Evolutionary conservation across 2,113 vertebrate species (phyloP).

Genomic region (Chiloscyllium plagiosum): DNA sequence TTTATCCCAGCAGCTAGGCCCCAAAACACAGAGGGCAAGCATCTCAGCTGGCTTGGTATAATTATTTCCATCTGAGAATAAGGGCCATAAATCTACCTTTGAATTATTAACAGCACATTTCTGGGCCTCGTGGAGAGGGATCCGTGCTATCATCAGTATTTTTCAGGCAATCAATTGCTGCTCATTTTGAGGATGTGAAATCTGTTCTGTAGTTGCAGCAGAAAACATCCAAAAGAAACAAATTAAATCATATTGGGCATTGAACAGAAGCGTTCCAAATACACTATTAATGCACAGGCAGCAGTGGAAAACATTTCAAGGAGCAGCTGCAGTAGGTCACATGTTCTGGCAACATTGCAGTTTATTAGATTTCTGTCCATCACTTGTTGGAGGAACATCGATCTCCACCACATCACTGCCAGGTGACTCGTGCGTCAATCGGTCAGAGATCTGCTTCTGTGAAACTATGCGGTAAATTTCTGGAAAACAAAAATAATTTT

Average conservation of each 20-base stretch:
- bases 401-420: slow-evolving; percentile 99
- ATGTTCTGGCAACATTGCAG: slow-evolving; percentile 98
- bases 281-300: background rate
- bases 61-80: background rate
- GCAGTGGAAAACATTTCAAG: background rate
- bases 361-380: slow-evolving; percentile 99
- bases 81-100: background rate
- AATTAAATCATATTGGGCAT: slow-evolving; percentile 13
- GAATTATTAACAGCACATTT: slow-evolving; percentile 4
- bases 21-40: background rate
- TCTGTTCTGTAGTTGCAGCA: background rate
- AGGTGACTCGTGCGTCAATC: slow-evolving; percentile 90
- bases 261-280: slow-evolving; percentile 9
- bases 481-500: slow-evolving; percentile 49
- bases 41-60: background rate
- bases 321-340: slow-evolving; percentile 47
- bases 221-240: background rate
- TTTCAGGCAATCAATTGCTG: slow-evolving; percentile 17
- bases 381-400: slow-evolving; percentile 90
- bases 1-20: background rate
- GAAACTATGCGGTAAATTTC: slow-evolving; percentile 98
- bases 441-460: slow-evolving; percentile 98
- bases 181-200: background rate
- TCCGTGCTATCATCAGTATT: background rate
- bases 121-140: background rate